Percentiles rank a stretch among this genome's conserved stretches.
Conservation (phyloP, 1,140 invertebrate species). For the Ceratina japonica region DNA sequence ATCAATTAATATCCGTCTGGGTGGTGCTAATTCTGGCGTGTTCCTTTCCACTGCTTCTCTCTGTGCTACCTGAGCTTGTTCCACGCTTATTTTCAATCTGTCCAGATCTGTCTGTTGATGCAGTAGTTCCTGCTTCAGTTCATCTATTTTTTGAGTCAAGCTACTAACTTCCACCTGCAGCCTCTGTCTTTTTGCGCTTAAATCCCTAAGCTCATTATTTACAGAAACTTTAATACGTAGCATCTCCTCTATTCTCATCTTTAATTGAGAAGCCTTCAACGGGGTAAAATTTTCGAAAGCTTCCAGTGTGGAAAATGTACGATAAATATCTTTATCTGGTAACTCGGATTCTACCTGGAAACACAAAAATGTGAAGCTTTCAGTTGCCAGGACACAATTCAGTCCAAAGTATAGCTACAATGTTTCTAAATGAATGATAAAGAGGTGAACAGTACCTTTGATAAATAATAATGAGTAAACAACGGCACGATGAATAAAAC, state of each 20-base stretch:
- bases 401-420: neutral
- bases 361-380: neutral
- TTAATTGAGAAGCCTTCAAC: slow-evolving; percentile 89
- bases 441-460: slow-evolving; percentile 81
- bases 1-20: slow-evolving; percentile 84
- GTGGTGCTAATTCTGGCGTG: slow-evolving; percentile 91
- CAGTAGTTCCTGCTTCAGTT: slow-evolving; percentile 89
- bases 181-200: slow-evolving; percentile 92
- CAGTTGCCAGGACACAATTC: too few relatives aligned
- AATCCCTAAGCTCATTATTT: slow-evolving; percentile 92
- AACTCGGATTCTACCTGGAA: slow-evolving; percentile 84
- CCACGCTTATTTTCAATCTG: slow-evolving; percentile 91
- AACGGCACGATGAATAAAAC: slow-evolving; percentile 87
- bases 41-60: slow-evolving; percentile 93
- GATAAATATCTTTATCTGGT: slow-evolving; percentile 82
- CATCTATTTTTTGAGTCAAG: slow-evolving; percentile 91
- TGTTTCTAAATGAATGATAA: neutral
- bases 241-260: slow-evolving; percentile 93
- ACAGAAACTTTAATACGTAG: slow-evolving; percentile 95
- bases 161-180: slow-evolving; percentile 91
- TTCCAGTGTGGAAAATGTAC: slow-evolving; percentile 86
- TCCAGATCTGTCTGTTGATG: slow-evolving; percentile 93
- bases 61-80: slow-evolving; percentile 91
- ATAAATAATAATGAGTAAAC: slow-evolving; percentile 90
- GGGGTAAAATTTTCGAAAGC: slow-evolving; percentile 89